Percentiles rank a stretch among this genome's conserved stretches.
Conservation (phyloP, 1,140 invertebrate species). For the Adoxophyes honmai region DNA sequence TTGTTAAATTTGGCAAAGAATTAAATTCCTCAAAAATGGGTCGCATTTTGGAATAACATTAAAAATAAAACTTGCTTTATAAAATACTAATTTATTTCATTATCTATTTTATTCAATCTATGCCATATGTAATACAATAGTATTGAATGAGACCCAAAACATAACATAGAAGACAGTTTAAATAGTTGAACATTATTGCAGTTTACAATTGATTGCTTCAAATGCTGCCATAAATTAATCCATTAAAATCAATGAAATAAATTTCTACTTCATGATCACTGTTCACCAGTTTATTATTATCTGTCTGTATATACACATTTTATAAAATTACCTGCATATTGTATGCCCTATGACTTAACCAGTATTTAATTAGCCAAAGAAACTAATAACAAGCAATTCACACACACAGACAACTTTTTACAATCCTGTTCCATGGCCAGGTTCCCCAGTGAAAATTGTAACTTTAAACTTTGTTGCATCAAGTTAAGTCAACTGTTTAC, state of each 20-base stretch:
- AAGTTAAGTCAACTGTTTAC: not conserved
- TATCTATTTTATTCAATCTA: constrained; percentile 36
- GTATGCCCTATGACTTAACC: constrained; percentile 9
- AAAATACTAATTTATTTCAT: constrained; percentile 34
- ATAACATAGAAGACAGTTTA: constrained; percentile 43
- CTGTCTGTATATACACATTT: constrained; percentile 63
- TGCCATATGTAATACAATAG: constrained; percentile 52
- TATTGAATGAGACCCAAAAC: constrained; percentile 46
- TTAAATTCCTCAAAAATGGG: constrained; percentile 51
- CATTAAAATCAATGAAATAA: constrained; percentile 32
- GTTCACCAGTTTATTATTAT: constrained; percentile 40
- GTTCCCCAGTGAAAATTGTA: constrained; percentile 24
- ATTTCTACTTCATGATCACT: constrained; percentile 22
- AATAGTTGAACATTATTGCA: constrained; percentile 41
- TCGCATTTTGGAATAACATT: constrained; percentile 53
- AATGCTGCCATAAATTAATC: constrained; percentile 45
- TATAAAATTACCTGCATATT: constrained; percentile 51
- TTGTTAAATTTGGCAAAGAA: constrained; percentile 55
- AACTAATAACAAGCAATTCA: constrained; percentile 38
- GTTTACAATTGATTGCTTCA: constrained; percentile 27
- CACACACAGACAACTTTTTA: constrained; percentile 36
- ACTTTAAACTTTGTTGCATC: not conserved
- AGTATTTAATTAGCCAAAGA: constrained; percentile 19
- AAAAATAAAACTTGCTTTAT: constrained; percentile 24
- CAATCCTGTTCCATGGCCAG: constrained; percentile 24